A percentile compares a stretch with the other conserved stretches of the same genome.
These are phyloP conservation scores for Chelonus formosanus DNA, from an alignment of 2,888 invertebrate genomes.

Conservation along the genomic window DNA sequence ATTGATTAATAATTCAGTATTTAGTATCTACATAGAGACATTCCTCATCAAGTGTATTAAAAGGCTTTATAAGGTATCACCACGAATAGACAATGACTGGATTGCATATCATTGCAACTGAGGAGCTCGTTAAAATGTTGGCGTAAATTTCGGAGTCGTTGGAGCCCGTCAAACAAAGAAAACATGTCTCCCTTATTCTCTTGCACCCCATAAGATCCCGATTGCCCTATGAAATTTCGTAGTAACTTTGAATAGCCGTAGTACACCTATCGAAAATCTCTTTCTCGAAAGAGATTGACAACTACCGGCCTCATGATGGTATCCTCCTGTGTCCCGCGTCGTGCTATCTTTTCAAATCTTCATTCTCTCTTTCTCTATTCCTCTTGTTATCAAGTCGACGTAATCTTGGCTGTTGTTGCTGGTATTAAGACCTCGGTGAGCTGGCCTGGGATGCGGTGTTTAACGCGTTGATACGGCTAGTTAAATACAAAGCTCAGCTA, in stretches of 20 bases:
- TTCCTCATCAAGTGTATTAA: neutral
- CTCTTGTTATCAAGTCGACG: slow-evolving; percentile 19
- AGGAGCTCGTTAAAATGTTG: slow-evolving; percentile 6
- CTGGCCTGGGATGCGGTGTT: slow-evolving; percentile 39
- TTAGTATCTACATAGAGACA: too few species aligned
- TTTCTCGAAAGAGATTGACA: slow-evolving; percentile 48
- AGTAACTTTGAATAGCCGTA: slow-evolving; percentile 14
- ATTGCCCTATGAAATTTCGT: slow-evolving; percentile 9
- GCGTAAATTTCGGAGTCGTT: slow-evolving; percentile 5
- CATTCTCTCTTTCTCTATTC: slow-evolving; percentile 35
- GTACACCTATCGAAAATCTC: slow-evolving; percentile 50
- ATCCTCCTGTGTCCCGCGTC: slow-evolving; percentile 41
- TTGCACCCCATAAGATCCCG: slow-evolving; percentile 10
- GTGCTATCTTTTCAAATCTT: slow-evolving; percentile 42
- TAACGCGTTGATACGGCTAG: slow-evolving; percentile 51
- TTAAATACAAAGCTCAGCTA: slow-evolving; percentile 55
- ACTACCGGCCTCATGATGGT: slow-evolving; percentile 49
- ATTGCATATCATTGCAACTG: slow-evolving; percentile 10
- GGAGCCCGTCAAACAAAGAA: slow-evolving; percentile 8
- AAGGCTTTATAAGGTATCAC: neutral
- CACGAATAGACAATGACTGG: slow-evolving; percentile 5
- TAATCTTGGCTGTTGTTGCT: slow-evolving; percentile 21
- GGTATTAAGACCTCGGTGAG: slow-evolving; percentile 10
- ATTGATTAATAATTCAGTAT: too few species aligned
- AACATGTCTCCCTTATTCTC: neutral